Evolutionary conservation across 2,888 invertebrate genomes (phyloP), one percentile per base, ranked within the genome.

Genomic region (Rhorus exstirpatorius): DNA sequence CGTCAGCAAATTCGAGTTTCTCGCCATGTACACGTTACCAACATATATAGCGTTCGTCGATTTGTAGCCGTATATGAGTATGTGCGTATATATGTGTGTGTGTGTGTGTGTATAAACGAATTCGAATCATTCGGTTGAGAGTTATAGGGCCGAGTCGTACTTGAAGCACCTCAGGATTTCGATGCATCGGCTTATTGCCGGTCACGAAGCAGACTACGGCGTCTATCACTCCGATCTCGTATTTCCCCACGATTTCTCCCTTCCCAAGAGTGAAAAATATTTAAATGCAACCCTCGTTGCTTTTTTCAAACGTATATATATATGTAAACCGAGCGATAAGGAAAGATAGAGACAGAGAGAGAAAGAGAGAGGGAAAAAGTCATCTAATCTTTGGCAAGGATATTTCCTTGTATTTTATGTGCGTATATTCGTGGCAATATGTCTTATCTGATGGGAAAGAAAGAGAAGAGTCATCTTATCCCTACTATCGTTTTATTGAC

Each of bases 191-290:
- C 89, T 92, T 92, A 92, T 91, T 91, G 90, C 89, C 87, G 89
- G 88, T 90, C 92, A 92, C 92, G 92, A 88, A 91, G 88, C 87
- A 85, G 88, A 87, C 86, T 87, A 80, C 88, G 86, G 86, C 83
- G 81, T 87, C 86, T 92, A 92, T 92, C 92, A 87, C 80, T 86
- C 79, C 88, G 89, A 92, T 92, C 92, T 90, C 74, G 44, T 72
- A 55, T 81, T 79, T 78, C 81, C 31, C 72, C 51, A 26, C 61
- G 44, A 19, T 63, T 82, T 76, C 81, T n/a, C 17, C 65, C 55
- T 35, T 55, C 10, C 8, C 8, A 63, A 51, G 88, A 88, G 87
- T 87, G 88, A 89, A 89, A 90, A 91, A 90, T 90, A 91, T 92
- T 91, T 91, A 90, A 89, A 86, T 83, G 65, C 71, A 19, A 68